Evolutionary conservation across 2,888 invertebrate species (phyloP).

Genomic region (Sinotaia quadrata): DNA sequence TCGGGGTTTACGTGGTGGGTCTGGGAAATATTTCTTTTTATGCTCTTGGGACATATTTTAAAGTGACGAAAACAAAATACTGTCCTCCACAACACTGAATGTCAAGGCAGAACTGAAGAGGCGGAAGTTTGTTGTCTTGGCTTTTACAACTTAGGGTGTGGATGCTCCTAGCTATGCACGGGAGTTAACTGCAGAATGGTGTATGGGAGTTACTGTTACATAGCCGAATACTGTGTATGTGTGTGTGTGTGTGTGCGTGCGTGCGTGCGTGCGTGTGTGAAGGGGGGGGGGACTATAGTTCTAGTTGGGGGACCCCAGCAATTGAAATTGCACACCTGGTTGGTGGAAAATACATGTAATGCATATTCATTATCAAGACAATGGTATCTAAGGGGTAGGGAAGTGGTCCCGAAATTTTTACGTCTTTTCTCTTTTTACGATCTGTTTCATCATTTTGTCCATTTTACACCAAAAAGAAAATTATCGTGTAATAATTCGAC

Average conservation of each 20-base stretch:
- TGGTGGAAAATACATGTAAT: no score
- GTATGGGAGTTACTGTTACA: neutral
- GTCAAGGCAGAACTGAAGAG: neutral
- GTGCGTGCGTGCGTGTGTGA: no score
- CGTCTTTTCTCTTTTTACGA: no score
- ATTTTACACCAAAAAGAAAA: no score
- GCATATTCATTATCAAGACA: no score
- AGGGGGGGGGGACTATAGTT: no score
- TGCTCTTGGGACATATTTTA: constrained; percentile 8
- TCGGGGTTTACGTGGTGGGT: neutral
- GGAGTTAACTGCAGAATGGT: neutral
- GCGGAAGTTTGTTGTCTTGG: neutral
- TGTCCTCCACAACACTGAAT: neutral
- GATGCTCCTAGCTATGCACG: neutral
- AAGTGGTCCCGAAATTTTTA: no score
- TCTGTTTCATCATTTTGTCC: no score
- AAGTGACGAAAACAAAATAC: neutral
- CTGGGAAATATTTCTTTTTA: constrained; percentile 10
- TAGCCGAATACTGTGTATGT: neutral
- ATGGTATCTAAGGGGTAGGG: no score
- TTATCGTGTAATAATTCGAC: no score
- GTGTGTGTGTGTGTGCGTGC: neutral
- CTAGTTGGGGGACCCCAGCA: no score
- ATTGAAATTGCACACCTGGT: no score
- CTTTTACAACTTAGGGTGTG: neutral